Evolutionary conservation across 2,888 invertebrate species (phyloP), one percentile per base, ranked within the genome.

Genomic region (Vanessa cardui): DNA sequence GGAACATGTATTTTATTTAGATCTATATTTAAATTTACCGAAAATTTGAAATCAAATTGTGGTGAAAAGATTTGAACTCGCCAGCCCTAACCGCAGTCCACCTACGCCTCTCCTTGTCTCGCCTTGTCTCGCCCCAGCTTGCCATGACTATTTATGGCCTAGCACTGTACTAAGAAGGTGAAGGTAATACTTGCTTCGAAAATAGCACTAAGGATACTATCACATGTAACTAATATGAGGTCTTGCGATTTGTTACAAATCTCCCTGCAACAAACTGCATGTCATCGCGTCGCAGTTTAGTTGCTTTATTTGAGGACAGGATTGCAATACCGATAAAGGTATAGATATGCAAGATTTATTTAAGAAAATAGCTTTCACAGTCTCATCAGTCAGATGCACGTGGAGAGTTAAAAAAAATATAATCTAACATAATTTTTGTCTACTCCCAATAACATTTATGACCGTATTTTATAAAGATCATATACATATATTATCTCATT

Each of bases 41-140:
- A 39, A 39, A 39, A 39, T 39, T 2, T 9, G 9, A 39, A 3
- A 9, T 8, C 33, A 3, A 31, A 21, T 9, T 26, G 6, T 60
- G 26, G 21, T 44, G 18, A 47, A 31, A n/a, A 26, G 16, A 26
- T 60, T 62, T 16, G 21, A 26, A 3, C 5, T 44, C 15, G 49
- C 18, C 18, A 56, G 18, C 56, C 56, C 56, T 56, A 56, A n/a
- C 12, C 26, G 44, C 45, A 50, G 58, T 71, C 66, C 73, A 60
- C 74, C 76, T 69, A 74, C 75, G 65, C 60, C 50, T 68, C 60
- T 68, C 75, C 75, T 75, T 73, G 72, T 69, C 72, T 71, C 67
- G 68, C 66, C 67, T 75, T 73, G 72, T 69, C 72, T 71, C 67
- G 68, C 66, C 67, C 56, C 59, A 64, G 64, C 61, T 63, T 63